Percentiles rank a stretch among this genome's conserved stretches.
Evolutionary conservation across 2,888 invertebrate genomes (phyloP).

Genomic region (Cataglyphis livida): DNA sequence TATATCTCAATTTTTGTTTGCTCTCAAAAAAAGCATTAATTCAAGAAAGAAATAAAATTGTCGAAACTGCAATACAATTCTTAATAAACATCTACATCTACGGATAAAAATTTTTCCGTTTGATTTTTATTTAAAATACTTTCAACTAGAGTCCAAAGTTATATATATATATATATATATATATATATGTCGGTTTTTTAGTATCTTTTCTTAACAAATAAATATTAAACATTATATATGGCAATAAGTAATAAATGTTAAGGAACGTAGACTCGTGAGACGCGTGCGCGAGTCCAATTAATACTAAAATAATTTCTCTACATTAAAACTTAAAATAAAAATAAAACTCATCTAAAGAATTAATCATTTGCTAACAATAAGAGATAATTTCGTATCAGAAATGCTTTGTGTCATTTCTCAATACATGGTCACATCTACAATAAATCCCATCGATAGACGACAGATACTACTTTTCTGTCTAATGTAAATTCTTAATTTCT

Average conservation of each 20-base stretch:
- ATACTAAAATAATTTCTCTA: slow-evolving; percentile 24
- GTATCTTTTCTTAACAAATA: slow-evolving; percentile 16
- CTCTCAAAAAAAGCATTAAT: background rate
- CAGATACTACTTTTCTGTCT: background rate
- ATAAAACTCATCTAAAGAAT: slow-evolving; percentile 12
- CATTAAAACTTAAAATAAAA: slow-evolving; percentile 16
- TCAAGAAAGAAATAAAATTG: background rate
- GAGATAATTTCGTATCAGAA: background rate
- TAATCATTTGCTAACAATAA: background rate
- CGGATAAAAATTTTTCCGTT: too few relatives aligned
- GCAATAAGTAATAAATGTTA: slow-evolving; percentile 23
- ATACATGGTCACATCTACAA: background rate
- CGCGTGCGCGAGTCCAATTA: slow-evolving; percentile 5
- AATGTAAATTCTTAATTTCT: background rate
- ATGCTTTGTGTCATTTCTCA: background rate
- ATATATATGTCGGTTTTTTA: background rate
- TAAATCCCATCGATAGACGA: background rate
- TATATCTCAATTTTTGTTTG: background rate
- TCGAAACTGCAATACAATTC: background rate
- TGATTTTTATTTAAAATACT: background rate
- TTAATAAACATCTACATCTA: background rate
- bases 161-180: background rate
- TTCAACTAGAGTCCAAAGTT: too few relatives aligned
- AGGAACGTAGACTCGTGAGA: slow-evolving; percentile 35
- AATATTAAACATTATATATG: slow-evolving; percentile 10